Base-by-base conservation (phyloP, 2,113 vertebrate genomes). In the Saguinus imperator region DNA sequence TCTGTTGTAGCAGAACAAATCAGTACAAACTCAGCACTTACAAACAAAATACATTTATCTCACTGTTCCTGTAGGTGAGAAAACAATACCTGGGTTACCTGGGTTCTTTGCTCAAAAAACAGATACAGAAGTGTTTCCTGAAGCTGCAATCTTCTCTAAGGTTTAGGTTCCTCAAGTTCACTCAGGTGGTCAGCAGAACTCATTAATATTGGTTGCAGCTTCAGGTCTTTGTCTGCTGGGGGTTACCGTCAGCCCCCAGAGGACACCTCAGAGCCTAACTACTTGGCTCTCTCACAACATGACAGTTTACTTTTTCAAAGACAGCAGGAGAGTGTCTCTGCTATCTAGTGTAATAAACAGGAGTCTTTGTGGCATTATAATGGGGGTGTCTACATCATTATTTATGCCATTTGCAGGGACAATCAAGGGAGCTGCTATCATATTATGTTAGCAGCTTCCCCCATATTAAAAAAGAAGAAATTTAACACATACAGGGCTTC, bases 41-140 rank as follows among this genome's bases (percentile, higher is more conserved):
- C 18, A 52, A 70, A 58, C 13, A 75, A 14, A 5, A 61, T 6
- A 73, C 4, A 4, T 75, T 37, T 35, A 23, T 75, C 43, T 82
- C 37, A 25, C 11, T n/a, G 0, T 35, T 64, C 86, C 16, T 50
- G n/a, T 58, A 73, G 29, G 20, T 68, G 18, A 58, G 20, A 14
- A 4, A 35, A 8, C 21, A 3, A 1, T 20, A 1, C 27, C 27
- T 29, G 50, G 7, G 12, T 58, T 52, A 79, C 0, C 45, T 25
- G 37, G 1, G 4, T 70, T 5, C 3, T 50, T 81, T 52, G 18
- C 70, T 72, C 2, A 32, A 83, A 48, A 91, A 21, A 48, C 27
- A 2, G 3, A 18, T 21, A 29, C 20, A 37, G n/a, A 35, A 12
- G 4, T 18, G 3, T 32, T 20, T 11, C 0, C 48, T 52, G 1